Conservation (phyloP, 2,113 vertebrate genomes). For the Protomyctophum bolini region DNA sequence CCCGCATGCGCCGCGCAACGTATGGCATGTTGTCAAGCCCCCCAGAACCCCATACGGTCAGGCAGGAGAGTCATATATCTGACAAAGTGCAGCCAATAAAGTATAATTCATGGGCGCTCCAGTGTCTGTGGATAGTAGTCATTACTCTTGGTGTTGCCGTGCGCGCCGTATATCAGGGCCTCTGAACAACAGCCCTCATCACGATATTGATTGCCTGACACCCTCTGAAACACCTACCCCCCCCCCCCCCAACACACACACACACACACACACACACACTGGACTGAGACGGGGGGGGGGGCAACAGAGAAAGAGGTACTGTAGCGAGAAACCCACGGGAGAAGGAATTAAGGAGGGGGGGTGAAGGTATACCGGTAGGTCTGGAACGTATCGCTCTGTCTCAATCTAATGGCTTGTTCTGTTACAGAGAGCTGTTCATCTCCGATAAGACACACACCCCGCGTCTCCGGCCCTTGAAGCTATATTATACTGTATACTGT, state of each 20-base stretch:
- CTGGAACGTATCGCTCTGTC: neutral
- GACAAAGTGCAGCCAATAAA: slow-evolving; percentile 74
- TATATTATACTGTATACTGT: neutral
- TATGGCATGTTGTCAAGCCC: slow-evolving; percentile 61
- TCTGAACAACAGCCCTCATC: slow-evolving; percentile 75
- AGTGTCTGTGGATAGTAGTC: slow-evolving; percentile 67
- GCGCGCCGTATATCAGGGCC: slow-evolving; percentile 59
- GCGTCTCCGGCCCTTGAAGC: neutral
- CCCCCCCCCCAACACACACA: too few species aligned
- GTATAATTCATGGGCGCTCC: slow-evolving; percentile 74
- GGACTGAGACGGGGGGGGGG: neutral
- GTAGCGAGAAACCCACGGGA: slow-evolving; percentile 8
- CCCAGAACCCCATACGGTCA: slow-evolving; percentile 60
- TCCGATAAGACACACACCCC: neutral
- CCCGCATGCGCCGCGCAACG: slow-evolving; percentile 24
- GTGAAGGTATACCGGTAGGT: neutral
- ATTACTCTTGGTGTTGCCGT: slow-evolving; percentile 72
- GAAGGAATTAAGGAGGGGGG: neutral
- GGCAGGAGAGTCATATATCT: slow-evolving; percentile 72
- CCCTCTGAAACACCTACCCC: slow-evolving; percentile 33
- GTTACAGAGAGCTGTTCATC: neutral
- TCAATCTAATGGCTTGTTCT: neutral
- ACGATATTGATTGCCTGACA: slow-evolving; percentile 71
- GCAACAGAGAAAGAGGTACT: slow-evolving; percentile 17
- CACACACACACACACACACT: too few species aligned